Percentiles rank a stretch among this genome's conserved stretches.
These are phyloP conservation scores for Pangasianodon gigas DNA, from an alignment of 2,113 vertebrate species.

Conservation along the genomic window DNA sequence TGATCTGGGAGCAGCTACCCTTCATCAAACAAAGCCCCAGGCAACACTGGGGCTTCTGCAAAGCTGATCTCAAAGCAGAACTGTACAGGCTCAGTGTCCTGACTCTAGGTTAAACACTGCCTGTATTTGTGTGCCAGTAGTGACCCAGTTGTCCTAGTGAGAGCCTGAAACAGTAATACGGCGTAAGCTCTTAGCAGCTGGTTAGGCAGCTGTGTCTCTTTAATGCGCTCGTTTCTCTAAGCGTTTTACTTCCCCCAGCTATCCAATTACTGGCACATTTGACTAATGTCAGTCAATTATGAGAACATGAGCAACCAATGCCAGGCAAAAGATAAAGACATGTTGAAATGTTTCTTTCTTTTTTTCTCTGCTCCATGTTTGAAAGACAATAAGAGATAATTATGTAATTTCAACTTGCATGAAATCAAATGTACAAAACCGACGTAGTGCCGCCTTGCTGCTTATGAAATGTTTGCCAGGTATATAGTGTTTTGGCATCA, in stretches of 20 bases:
- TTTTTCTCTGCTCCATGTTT: slow-evolving; percentile 6
- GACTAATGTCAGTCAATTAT: slow-evolving; percentile 56
- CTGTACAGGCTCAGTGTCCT: background rate
- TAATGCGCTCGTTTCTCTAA: slow-evolving; percentile 61
- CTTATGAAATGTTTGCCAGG: slow-evolving; percentile 45
- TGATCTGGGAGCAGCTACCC: slow-evolving; percentile 31
- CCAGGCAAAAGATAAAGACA: slow-evolving; percentile 20
- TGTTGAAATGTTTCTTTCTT: background rate
- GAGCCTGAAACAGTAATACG: slow-evolving; percentile 33
- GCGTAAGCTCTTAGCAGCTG: slow-evolving; percentile 46
- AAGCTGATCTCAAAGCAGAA: slow-evolving; percentile 26
- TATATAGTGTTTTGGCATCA: slow-evolving; percentile 25
- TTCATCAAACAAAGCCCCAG: background rate
- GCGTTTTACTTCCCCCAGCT: slow-evolving; percentile 45
- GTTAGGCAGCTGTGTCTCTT: slow-evolving; percentile 56
- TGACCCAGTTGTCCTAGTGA: slow-evolving; percentile 45
- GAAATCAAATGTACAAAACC: slow-evolving; percentile 43
- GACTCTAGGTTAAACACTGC: slow-evolving; percentile 36
- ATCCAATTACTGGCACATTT: slow-evolving; percentile 53
- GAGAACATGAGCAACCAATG: slow-evolving; percentile 46
- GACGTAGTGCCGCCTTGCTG: slow-evolving; percentile 43
- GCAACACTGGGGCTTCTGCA: background rate
- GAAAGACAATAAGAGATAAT: slow-evolving; percentile 41
- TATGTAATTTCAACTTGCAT: slow-evolving; percentile 26
- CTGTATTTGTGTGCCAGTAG: slow-evolving; percentile 27